These are phyloP conservation scores for Mimumesa dahlbomi DNA, from an alignment of 2,888 invertebrate species.

Conservation along the genomic window DNA sequence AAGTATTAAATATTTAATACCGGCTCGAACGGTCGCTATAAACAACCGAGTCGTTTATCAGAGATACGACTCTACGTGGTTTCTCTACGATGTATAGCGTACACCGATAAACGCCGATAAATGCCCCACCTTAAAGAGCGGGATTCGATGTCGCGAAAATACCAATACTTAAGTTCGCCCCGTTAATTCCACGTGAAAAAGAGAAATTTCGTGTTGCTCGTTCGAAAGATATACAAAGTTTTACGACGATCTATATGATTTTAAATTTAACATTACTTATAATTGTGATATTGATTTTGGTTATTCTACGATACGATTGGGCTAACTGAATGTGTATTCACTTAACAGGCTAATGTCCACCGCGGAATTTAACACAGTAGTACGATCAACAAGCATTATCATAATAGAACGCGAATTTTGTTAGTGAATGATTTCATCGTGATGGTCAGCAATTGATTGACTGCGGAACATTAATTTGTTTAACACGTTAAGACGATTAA, in stretches of 20 bases:
- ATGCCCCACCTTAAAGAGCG: slow-evolving; percentile 15
- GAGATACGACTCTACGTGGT: slow-evolving; percentile 10
- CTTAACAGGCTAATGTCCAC: neutral
- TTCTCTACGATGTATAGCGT: slow-evolving; percentile 12
- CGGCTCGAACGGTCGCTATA: slow-evolving; percentile 21
- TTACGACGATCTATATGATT: neutral
- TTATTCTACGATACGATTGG: no score
- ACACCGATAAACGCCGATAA: slow-evolving; percentile 49
- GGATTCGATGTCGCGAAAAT: no score
- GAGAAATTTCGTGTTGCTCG: neutral
- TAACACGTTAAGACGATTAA: neutral
- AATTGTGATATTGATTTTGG: no score
- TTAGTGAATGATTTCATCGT: slow-evolving; percentile 19
- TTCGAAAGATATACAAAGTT: neutral
- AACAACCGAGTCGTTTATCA: slow-evolving; percentile 49
- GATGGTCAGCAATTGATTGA: slow-evolving; percentile 1
- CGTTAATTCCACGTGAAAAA: neutral
- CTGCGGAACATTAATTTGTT: slow-evolving; percentile 1
- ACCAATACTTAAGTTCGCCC: no score
- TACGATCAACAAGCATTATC: neutral
- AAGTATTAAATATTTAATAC: slow-evolving; percentile 65
- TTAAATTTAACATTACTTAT: neutral
- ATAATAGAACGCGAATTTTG: neutral
- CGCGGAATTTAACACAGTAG: neutral
- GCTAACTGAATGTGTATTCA: no score